These are phyloP conservation scores for Oscheius myriophilus DNA, from an alignment of 2,888 invertebrate genomes.

Conservation along the genomic window DNA sequence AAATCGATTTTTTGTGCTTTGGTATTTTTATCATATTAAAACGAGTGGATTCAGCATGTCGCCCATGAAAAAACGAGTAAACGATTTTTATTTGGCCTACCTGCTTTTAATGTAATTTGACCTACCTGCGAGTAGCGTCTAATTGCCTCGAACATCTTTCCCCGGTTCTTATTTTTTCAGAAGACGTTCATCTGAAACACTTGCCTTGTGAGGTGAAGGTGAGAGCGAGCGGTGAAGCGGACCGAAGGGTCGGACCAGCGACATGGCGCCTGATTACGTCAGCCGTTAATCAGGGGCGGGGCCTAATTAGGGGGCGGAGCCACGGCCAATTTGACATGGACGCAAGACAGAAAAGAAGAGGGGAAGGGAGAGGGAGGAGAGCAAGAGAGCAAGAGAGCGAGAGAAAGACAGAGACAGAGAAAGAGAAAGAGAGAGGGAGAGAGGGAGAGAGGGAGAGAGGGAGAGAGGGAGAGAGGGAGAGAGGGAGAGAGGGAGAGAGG, in stretches of 20 bases:
- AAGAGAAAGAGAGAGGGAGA: slow-evolving; percentile 18
- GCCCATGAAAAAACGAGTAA: no score
- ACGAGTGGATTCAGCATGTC: no score
- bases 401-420: background rate
- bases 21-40: no score
- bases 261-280: background rate
- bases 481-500: background rate
- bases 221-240: slow-evolving; percentile 15
- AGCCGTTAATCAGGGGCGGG: slow-evolving; percentile 5
- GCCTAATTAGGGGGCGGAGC: background rate
- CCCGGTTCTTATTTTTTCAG: no score
- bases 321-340: background rate
- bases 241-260: slow-evolving; percentile 20
- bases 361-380: no score
- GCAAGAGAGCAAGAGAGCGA: no score
- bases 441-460: slow-evolving; percentile 1
- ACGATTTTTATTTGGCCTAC: background rate
- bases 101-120: background rate
- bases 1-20: no score
- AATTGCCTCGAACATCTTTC: slow-evolving; percentile 21
- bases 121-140: slow-evolving; percentile 27
- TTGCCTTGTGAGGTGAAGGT: slow-evolving; percentile 9
- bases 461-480: slow-evolving; percentile 12
- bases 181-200: background rate
- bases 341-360: no score